phyloP scores from a whole-genome alignment of 2,888 invertebrate genomes.

The Pharmacophagus antenor region DNA sequence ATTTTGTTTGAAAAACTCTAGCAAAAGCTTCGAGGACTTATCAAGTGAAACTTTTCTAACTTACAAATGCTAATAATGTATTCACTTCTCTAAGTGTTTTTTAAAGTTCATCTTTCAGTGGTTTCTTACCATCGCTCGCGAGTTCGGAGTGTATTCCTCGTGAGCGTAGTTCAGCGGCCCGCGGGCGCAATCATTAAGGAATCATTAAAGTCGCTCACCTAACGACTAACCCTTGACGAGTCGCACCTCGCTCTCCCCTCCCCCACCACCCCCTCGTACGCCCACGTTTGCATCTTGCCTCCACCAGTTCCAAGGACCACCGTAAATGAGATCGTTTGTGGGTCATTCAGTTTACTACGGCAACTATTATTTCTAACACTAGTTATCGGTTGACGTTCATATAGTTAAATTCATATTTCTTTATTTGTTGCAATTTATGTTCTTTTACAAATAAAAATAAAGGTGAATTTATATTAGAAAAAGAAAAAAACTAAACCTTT shows the following conservation, averaged over 20 bases:
- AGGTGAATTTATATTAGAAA: neutral
- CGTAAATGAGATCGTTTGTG: constrained; percentile 31
- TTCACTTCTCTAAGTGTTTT: neutral
- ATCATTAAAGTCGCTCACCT: constrained; percentile 53
- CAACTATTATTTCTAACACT: neutral
- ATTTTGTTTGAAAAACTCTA: no score
- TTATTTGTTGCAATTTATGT: no score
- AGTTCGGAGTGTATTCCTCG: constrained; percentile 15
- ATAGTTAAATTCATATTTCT: neutral
- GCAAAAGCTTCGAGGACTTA: neutral
- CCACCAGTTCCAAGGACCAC: constrained; percentile 31
- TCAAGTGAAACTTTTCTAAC: neutral
- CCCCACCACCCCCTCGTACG: constrained; percentile 32
- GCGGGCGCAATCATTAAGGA: constrained; percentile 58
- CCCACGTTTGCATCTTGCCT: constrained; percentile 37
- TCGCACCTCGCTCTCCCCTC: constrained; percentile 36
- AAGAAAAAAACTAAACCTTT: no score
- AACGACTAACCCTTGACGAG: constrained; percentile 47
- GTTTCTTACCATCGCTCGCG: neutral
- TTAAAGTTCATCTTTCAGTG: constrained; percentile 3
- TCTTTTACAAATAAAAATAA: no score
- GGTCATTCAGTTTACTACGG: constrained; percentile 21
- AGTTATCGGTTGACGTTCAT: neutral
- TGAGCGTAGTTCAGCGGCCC: constrained; percentile 33
- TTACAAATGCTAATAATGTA: neutral